A percentile compares a stretch with the other conserved stretches of the same genome.
Evolutionary conservation across 1,140 invertebrate genomes (phyloP).

Genomic region (Amphibalanus amphitrite): DNA sequence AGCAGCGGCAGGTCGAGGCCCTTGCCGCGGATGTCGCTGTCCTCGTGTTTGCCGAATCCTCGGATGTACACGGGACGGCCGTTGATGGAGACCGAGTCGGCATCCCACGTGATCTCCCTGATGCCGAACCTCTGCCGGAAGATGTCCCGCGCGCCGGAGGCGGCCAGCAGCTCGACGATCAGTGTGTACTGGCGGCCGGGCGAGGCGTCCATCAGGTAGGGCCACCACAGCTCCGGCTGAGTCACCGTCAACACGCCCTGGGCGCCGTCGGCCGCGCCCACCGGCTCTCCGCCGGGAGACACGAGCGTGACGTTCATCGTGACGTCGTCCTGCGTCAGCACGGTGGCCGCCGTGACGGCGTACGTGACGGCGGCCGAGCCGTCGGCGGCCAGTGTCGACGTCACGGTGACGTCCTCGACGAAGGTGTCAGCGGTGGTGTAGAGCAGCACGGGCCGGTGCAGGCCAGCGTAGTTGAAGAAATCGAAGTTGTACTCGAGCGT

Average conservation of each 20-base stretch:
- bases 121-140: conserved; percentile 75
- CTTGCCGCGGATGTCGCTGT: conserved; percentile 41
- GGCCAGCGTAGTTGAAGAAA: conserved; percentile 96
- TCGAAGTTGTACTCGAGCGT: conserved; percentile 77
- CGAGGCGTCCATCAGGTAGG: conserved; percentile 41
- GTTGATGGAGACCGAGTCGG: conserved; percentile 58
- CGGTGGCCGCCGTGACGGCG: too few relatives aligned
- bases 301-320: too few relatives aligned
- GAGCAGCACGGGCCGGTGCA: conserved; percentile 71
- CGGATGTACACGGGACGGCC: conserved; percentile 66
- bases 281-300: too few relatives aligned
- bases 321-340: too few relatives aligned
- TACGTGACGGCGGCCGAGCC: too few relatives aligned
- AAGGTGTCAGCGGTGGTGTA: conserved; percentile 51
- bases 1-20: conserved; percentile 33
- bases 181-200: conserved; percentile 73
- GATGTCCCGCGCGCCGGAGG: conserved; percentile 37
- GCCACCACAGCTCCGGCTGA: too few relatives aligned
- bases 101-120: conserved; percentile 39
- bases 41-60: conserved; percentile 95
- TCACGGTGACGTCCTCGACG: conserved; percentile 66
- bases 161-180: conserved; percentile 34
- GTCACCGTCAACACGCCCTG: too few relatives aligned
- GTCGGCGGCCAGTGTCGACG: conserved; percentile 29
- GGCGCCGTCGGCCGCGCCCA: too few relatives aligned